These are phyloP conservation scores for Allolobophora icterica DNA, from an alignment of 2,888 invertebrate genomes.

Conservation along the genomic window DNA sequence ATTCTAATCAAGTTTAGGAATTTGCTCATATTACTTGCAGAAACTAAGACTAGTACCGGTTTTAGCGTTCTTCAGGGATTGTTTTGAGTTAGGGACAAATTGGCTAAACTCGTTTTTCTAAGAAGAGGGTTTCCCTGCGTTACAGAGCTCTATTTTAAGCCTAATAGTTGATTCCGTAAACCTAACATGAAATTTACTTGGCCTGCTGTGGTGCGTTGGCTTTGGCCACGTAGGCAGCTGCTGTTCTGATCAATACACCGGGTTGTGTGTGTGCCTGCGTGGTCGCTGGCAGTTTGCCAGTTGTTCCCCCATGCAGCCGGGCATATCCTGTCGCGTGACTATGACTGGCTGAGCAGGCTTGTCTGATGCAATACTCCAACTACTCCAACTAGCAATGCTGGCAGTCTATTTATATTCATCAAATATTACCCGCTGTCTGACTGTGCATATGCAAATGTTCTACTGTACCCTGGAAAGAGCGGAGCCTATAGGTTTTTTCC, in stretches of 20 bases:
- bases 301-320: not conserved
- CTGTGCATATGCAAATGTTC: not conserved
- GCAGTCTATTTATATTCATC: not conserved
- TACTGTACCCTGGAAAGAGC: not conserved
- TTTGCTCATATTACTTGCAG: not conserved
- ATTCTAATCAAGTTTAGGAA: not conserved
- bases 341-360: not conserved
- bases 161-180: not conserved
- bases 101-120: not conserved
- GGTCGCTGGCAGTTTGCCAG: not conserved
- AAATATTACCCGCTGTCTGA: not conserved
- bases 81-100: not conserved
- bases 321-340: not conserved
- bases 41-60: not conserved
- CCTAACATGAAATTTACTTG: conserved; percentile 2
- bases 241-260: not conserved
- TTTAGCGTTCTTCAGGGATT: not conserved
- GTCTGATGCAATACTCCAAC: too few species aligned
- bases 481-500: not conserved
- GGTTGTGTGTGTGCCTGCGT: not conserved
- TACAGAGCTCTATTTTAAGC: not conserved
- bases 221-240: not conserved
- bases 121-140: not conserved
- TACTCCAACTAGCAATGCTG: too few species aligned
- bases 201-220: not conserved